Conservation (phyloP, 2,113 vertebrate species). For the Ammodytes dubius region DNA sequence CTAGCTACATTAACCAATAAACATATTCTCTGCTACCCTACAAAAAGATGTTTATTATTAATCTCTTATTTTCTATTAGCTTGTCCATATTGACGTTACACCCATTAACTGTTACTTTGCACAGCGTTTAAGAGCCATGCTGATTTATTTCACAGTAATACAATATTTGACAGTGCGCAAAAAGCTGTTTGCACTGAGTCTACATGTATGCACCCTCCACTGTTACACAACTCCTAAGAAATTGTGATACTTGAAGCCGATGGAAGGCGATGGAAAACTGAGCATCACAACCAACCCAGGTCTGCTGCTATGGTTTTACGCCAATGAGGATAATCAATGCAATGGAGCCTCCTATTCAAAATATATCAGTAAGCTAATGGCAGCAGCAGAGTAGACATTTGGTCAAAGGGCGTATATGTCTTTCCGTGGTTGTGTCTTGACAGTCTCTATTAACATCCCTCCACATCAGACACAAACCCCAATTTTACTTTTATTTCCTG, state of each 20-base stretch:
- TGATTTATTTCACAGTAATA: not conserved
- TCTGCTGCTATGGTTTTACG: slow-evolving; percentile 20
- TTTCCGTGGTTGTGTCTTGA: slow-evolving; percentile 10
- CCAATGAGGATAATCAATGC: slow-evolving; percentile 28
- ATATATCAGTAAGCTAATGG: not conserved
- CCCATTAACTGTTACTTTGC: not conserved
- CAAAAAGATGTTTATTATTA: not conserved
- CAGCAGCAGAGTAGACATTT: slow-evolving; percentile 8
- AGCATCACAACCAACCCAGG: not conserved
- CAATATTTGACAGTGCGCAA: not conserved
- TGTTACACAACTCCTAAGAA: not conserved
- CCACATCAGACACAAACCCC: slow-evolving; percentile 4
- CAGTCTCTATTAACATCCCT: not conserved
- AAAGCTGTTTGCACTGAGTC: not conserved
- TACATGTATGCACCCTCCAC: not conserved
- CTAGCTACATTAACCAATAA: not conserved
- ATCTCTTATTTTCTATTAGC: not conserved
- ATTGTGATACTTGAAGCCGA: not conserved
- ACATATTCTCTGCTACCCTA: not conserved
- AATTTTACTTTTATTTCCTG: not conserved
- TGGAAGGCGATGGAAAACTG: not conserved
- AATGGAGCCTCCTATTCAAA: slow-evolving; percentile 1
- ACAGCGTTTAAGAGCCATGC: not conserved
- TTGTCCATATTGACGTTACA: not conserved
- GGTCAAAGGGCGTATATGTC: not conserved